Conservation (phyloP, 2,888 invertebrate species). For the Rotaria magnacalcarata region DNA sequence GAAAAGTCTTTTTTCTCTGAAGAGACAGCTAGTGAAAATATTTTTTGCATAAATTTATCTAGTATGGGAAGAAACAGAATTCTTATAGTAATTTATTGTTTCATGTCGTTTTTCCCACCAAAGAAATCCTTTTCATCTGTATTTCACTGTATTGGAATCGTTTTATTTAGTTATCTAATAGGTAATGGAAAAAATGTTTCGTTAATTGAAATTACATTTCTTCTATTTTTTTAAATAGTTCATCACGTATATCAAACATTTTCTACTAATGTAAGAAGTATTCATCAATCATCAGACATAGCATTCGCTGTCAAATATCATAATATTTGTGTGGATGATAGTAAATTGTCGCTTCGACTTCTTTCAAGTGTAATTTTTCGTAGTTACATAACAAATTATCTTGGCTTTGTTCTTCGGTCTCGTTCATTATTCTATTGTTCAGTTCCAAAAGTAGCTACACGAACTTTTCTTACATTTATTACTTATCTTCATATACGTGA, state of each 20-base stretch:
- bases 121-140: not conserved
- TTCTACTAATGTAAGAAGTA: not conserved
- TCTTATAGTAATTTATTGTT: not conserved
- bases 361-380: not conserved
- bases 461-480: not conserved
- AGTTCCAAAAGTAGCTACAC: slow-evolving; percentile 27
- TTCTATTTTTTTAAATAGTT: not conserved
- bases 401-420: not conserved
- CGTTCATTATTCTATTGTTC: slow-evolving; percentile 20
- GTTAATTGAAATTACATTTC: too few species aligned
- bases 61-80: not conserved
- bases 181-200: not conserved
- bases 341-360: not conserved
- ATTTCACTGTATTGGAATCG: not conserved
- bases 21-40: not conserved
- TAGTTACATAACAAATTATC: not conserved
- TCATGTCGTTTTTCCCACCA: not conserved
- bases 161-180: not conserved
- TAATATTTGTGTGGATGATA: not conserved
- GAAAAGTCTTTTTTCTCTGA: not conserved
- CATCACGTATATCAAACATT: not conserved
- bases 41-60: not conserved
- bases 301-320: not conserved
- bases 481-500: slow-evolving; percentile 28
- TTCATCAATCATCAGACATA: not conserved